A percentile compares a stretch with the other conserved stretches of the same genome.
Conservation (phyloP, 1,140 invertebrate species). For the Neelides sp. region DNA sequence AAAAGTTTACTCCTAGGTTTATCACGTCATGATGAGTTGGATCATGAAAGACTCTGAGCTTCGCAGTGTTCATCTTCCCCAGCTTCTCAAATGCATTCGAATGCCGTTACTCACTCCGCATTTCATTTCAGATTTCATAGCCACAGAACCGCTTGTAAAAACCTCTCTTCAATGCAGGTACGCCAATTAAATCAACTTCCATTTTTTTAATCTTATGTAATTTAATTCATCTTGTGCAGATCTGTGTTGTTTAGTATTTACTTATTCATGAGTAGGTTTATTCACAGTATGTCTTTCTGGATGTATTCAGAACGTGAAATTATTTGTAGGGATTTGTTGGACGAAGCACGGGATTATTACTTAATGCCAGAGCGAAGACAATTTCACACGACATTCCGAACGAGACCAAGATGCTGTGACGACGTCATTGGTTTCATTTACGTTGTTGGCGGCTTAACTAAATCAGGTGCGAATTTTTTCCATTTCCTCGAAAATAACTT, state of each 20-base stretch:
- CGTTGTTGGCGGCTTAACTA: constrained; percentile 74
- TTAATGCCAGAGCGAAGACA: constrained; percentile 67
- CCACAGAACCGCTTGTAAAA: constrained; percentile 65
- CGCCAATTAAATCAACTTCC: constrained; percentile 20
- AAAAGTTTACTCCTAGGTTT: constrained; percentile 47
- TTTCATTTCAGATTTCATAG: constrained; percentile 68
- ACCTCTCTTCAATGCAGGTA: constrained; percentile 60
- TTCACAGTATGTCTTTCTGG: neutral
- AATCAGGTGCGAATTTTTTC: constrained; percentile 45
- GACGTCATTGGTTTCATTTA: constrained; percentile 67
- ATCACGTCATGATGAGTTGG: constrained; percentile 73
- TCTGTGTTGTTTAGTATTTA: neutral
- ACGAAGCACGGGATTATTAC: constrained; percentile 72
- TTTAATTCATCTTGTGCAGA: neutral
- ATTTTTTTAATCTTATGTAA: constrained; percentile 1
- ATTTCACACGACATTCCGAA: constrained; percentile 60
- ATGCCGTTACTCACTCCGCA: constrained; percentile 68
- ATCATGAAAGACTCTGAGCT: constrained; percentile 52
- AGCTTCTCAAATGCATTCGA: constrained; percentile 60
- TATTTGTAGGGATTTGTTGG: constrained; percentile 54
- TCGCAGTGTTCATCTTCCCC: constrained; percentile 49
- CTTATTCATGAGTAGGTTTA: neutral
- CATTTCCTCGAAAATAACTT: neutral
- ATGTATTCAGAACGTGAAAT: neutral
- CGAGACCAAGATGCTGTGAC: constrained; percentile 60